phyloP scores from a whole-genome alignment of 2,888 invertebrate species.

The Hermaeophaga mercurialis region DNA sequence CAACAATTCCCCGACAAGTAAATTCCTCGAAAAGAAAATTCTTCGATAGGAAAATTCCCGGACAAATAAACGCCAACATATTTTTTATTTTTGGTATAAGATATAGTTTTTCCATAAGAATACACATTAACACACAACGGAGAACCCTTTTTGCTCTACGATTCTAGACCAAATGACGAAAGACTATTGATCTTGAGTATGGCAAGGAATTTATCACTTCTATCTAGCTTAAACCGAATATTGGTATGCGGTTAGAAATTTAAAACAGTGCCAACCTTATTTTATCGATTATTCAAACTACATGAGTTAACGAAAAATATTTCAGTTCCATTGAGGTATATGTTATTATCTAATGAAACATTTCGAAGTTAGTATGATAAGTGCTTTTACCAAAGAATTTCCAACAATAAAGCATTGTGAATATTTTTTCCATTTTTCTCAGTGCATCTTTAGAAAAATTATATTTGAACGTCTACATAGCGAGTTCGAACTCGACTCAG shows the following conservation, averaged over 20 bases:
- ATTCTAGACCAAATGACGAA: too few species aligned
- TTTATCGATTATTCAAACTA: neutral
- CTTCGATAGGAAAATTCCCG: too few species aligned
- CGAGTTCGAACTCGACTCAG: neutral
- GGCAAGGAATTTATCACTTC: too few species aligned
- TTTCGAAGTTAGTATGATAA: neutral
- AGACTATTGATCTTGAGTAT: too few species aligned
- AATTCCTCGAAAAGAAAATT: too few species aligned
- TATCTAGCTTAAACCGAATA: neutral
- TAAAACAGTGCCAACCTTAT: neutral
- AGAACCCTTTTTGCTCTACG: too few species aligned
- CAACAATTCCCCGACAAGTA: too few species aligned
- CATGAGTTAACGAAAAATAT: neutral
- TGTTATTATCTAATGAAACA: too few species aligned
- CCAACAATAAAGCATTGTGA: neutral
- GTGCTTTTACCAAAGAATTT: constrained; percentile 2
- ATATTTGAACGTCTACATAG: neutral
- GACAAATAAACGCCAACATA: too few species aligned
- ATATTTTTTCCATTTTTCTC: constrained; percentile 15
- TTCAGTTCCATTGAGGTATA: neutral
- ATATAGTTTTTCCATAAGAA: too few species aligned
- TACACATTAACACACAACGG: too few species aligned
- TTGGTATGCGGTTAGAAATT: neutral
- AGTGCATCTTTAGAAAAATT: constrained; percentile 5
- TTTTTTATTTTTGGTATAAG: too few species aligned